These are phyloP conservation scores for Garra rufa DNA, from an alignment of 2,113 vertebrate species.

Conservation along the genomic window DNA sequence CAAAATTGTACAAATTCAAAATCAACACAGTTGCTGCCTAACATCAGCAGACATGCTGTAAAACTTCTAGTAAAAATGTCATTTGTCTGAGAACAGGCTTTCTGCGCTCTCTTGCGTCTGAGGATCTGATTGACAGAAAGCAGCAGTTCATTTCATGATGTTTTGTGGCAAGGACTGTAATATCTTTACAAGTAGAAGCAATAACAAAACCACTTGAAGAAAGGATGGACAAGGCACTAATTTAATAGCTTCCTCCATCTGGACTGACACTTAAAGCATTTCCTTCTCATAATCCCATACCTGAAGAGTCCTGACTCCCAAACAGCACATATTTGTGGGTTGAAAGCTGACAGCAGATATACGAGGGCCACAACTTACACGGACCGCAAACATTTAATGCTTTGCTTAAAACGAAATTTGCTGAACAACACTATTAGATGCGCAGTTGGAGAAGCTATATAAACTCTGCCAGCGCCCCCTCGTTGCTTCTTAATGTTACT, in stretches of 20 bases:
- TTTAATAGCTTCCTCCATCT: constrained; percentile 44
- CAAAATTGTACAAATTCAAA: background rate
- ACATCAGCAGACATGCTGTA: constrained; percentile 18
- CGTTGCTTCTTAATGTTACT: constrained; percentile 27
- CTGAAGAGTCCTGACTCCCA: background rate
- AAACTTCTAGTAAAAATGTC: constrained; percentile 9
- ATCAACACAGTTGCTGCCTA: background rate
- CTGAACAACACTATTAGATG: constrained; percentile 8
- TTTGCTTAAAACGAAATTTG: background rate
- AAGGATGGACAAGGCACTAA: constrained; percentile 34
- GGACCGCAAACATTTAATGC: constrained; percentile 9
- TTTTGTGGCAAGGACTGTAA: constrained; percentile 42
- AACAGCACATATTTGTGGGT: background rate
- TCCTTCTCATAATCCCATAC: background rate
- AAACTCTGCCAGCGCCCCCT: constrained; percentile 20
- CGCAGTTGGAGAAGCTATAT: background rate
- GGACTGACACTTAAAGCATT: constrained; percentile 3
- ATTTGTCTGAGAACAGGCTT: constrained; percentile 13
- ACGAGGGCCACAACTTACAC: background rate
- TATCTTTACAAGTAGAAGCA: constrained; percentile 38
- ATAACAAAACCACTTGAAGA: constrained; percentile 45
- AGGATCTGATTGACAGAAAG: constrained; percentile 37
- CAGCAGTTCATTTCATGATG: constrained; percentile 9
- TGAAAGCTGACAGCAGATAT: background rate
- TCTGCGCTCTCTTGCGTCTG: background rate